Evolutionary conservation across 1,140 invertebrate genomes (phyloP).

Genomic region (Rhopalosiphum padi): DNA sequence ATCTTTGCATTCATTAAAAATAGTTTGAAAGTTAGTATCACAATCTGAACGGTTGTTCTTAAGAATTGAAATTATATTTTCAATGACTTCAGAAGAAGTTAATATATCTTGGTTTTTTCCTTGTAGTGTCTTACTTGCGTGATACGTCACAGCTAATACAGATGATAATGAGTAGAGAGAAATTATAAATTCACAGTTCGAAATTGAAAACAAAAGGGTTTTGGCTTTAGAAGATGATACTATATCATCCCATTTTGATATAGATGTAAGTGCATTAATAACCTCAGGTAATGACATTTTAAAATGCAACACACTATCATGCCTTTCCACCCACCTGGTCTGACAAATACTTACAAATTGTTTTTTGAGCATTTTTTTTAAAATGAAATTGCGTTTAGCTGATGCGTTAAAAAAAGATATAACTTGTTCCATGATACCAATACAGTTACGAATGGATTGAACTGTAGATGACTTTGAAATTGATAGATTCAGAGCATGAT

Average conservation of each 20-base stretch:
- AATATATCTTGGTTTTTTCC: conserved; percentile 7
- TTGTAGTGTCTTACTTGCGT: conserved; percentile 4
- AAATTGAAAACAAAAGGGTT: conserved; percentile 18
- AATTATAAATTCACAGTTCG: conserved; percentile 27
- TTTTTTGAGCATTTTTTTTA: too few relatives aligned
- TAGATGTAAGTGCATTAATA: not conserved
- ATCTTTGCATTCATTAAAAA: conserved; percentile 19
- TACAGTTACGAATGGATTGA: conserved; percentile 6
- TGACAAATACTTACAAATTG: too few relatives aligned
- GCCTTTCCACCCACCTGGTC: conserved; percentile 35
- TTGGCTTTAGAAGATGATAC: conserved; percentile 30
- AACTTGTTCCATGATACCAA: conserved; percentile 20
- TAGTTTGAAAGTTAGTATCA: conserved; percentile 9
- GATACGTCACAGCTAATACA: not conserved
- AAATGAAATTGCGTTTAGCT: conserved; percentile 33
- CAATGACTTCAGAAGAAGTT: conserved; percentile 5
- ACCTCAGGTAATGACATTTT: not conserved
- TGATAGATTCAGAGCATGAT: conserved; percentile 7
- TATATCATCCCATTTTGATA: not conserved
- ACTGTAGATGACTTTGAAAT: conserved; percentile 6
- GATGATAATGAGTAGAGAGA: conserved; percentile 14
- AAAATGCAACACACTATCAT: conserved; percentile 22
- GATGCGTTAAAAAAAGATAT: conserved; percentile 15
- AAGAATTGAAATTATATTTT: conserved; percentile 1
- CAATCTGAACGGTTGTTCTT: not conserved